Percentiles rank a stretch among this genome's conserved stretches.
phyloP scores from a whole-genome alignment of 2,113 vertebrate genomes.

The Perognathus longimembris region DNA sequence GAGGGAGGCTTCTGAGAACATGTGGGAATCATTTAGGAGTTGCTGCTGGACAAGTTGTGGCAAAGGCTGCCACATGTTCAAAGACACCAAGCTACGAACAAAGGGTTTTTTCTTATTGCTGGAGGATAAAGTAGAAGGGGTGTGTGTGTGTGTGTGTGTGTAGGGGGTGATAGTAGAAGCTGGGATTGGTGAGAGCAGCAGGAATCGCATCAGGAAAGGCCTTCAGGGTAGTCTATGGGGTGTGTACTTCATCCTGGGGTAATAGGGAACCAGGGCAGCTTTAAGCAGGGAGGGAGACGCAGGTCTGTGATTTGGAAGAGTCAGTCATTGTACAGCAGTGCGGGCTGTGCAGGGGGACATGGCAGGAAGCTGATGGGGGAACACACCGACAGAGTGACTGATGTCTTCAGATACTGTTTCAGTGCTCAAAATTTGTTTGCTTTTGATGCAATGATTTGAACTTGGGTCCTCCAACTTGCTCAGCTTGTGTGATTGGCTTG shows the following conservation, averaged over 20 bases:
- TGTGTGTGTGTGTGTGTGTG: too few relatives aligned
- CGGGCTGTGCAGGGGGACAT: background rate
- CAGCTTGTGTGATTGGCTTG: too few relatives aligned
- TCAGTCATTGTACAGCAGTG: background rate
- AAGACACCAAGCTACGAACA: conserved; percentile 72
- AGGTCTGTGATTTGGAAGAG: background rate
- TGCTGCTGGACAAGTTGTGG: conserved; percentile 64
- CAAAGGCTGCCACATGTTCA: conserved; percentile 75
- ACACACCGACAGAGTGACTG: background rate
- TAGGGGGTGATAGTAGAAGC: conserved; percentile 20
- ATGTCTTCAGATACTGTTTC: background rate
- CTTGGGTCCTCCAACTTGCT: too few relatives aligned
- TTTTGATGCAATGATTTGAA: too few relatives aligned
- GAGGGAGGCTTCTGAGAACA: background rate
- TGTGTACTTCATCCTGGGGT: background rate
- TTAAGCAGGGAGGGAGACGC: background rate
- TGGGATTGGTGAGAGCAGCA: background rate
- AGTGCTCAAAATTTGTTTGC: background rate
- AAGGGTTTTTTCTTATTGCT: conserved; percentile 64
- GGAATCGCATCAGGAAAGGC: background rate
- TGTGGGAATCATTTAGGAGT: conserved; percentile 43
- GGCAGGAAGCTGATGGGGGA: background rate
- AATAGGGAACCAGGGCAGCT: background rate
- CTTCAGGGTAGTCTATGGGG: background rate
- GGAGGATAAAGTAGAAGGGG: conserved; percentile 45